Evolutionary conservation across 2,113 vertebrate species (phyloP), one percentile per base, ranked within the genome.

Genomic region (Heloderma charlesbogerti): DNA sequence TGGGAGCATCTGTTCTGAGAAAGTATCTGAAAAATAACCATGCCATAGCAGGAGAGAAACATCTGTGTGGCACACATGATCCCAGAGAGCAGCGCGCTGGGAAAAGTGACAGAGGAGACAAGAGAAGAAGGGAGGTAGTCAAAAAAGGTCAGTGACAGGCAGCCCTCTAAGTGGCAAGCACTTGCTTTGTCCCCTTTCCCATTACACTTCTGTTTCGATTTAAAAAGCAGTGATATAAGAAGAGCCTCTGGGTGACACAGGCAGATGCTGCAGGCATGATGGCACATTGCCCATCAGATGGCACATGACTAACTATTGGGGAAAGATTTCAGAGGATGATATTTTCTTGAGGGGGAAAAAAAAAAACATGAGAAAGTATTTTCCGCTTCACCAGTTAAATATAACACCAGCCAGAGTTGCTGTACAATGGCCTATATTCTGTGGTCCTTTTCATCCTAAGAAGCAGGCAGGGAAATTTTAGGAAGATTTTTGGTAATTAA

Each of bases 1-100:
- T n/a, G 80, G 93, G 90, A 97, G 96, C 95, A 97, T 96, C 96
- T 97, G 96, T 91, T 97, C 90, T 0, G 12, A 95, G 95, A 94
- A 94, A 90, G 90, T 92, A 88, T 93, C 95, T 95, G 94, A 96
- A 95, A 90, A 95, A 95, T 89, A 95, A 92, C 31, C 63, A 75
- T 94, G 91, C 88, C 80, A 91, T 92, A 90, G 91, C 89, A 94
- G 2, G 29, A 92, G 88, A 94, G 94, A 93, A 95, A 95, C 94
- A 94, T 94, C 93, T 95, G 93, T 0, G 0, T 77, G 31, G 6
- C 75, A 71, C 15, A 83, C 67, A 83, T n/a, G 31, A 34, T 60
- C 69, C 77, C 79, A 82, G 82, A 13, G 51, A 91, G 86, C 75
- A 71, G 69, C 84, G 10, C 48, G 72, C 57, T 6, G 0, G 72